Evolutionary conservation across 53 echinoderm and acorn worm genomes (phyloP), one percentile per base, ranked within the genome.

Genomic region (Temnopleurus reevesii): DNA sequence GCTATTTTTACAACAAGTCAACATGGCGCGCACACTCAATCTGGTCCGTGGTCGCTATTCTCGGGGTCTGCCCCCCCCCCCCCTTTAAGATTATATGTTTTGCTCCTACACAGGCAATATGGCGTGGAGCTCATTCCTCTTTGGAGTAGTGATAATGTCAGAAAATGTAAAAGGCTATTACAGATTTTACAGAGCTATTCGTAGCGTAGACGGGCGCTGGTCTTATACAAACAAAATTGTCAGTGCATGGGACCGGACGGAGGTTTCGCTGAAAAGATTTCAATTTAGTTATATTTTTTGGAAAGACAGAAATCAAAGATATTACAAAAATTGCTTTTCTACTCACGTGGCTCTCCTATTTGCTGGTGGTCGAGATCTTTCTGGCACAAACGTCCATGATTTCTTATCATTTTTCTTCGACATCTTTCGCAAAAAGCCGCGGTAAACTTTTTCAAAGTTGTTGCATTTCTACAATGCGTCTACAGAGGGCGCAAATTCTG

Each of bases 261-360:
- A 71, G 41, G 41, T 71, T 38, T 21, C 7, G 8, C 7, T 8
- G n/a, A 8, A 71, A 38, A 21, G 1, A 56, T n/a, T 43, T 71
- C n/a, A 33, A 2, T 27, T 71, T 36, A 38, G 18, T 41, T 8
- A 4, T 38, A n/a, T 7, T 71, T 63, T 9, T 38, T 18, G 4
- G 26, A 27, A 4, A 45, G 9, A 77, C 5, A 26, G 4, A 3
- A 2, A 21, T 10, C 47, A 26, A 3, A 80, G 45, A 28, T 1
- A 0, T 0, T 30, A 46, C 19, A 7, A 17, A 49, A 49, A 4
- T 51, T 49, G 51, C 13, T 45, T 46, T 80, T 6, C 3, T 80
- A 92, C 92, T 90, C 55, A 92, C 92, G 92, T 83, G 26, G 84
- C 56, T 92, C 92, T 66, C 53, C 82, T 92, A 56, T 84, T 92